Percentiles rank a stretch among this genome's conserved stretches.
Conservation (phyloP, 1,140 invertebrate genomes). For the Acromyrmex echinatior region DNA sequence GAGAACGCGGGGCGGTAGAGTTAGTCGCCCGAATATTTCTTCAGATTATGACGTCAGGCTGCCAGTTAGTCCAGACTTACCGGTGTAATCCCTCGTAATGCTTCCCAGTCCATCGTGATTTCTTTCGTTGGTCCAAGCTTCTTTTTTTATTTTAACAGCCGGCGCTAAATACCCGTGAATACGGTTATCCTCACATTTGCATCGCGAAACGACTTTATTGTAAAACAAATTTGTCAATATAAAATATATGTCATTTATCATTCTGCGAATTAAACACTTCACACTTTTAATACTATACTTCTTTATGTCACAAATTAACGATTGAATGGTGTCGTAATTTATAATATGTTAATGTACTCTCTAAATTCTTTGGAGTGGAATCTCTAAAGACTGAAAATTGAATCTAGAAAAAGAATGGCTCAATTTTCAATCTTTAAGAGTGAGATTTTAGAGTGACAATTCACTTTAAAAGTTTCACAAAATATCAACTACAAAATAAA, state of each 20-base stretch:
- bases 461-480: too few relatives aligned
- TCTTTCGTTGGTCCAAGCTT: not conserved
- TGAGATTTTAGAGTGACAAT: too few relatives aligned
- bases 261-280: not conserved
- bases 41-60: slow-evolving; percentile 86
- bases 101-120: slow-evolving; percentile 61
- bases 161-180: slow-evolving; percentile 48
- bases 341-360: not conserved
- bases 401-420: too few relatives aligned
- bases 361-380: too few relatives aligned
- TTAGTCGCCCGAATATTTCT: slow-evolving; percentile 83
- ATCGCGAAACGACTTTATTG: slow-evolving; percentile 10
- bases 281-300: not conserved
- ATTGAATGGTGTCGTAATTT: not conserved
- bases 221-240: not conserved
- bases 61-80: slow-evolving; percentile 84
- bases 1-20: slow-evolving; percentile 60
- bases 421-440: too few relatives aligned
- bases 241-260: not conserved
- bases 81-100: slow-evolving; percentile 86
- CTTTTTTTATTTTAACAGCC: slow-evolving; percentile 26
- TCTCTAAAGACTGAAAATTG: too few relatives aligned
- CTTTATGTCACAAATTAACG: not conserved
- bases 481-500: not conserved
- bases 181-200: slow-evolving; percentile 21